Percentiles rank a stretch among this genome's conserved stretches.
These are phyloP conservation scores for Luehdorfia chinensis DNA, from an alignment of 1,140 invertebrate genomes.

Conservation along the genomic window DNA sequence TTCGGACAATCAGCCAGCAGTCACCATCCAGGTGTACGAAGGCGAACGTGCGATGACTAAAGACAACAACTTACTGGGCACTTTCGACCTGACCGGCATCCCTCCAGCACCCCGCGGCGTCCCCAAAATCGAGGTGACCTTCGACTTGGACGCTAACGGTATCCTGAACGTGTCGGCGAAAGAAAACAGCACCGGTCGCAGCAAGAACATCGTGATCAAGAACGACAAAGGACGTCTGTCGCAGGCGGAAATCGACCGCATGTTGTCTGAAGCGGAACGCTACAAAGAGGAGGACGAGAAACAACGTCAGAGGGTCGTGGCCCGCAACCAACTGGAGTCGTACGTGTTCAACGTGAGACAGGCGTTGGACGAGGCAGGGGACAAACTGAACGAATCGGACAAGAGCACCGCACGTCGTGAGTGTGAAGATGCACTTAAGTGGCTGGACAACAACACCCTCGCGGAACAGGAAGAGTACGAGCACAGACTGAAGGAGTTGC, in stretches of 20 bases:
- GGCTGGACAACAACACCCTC: slow-evolving; percentile 81
- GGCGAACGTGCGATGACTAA: slow-evolving; percentile 25
- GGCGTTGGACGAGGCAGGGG: slow-evolving; percentile 68
- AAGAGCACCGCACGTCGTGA: slow-evolving; percentile 79
- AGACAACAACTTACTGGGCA: slow-evolving; percentile 85
- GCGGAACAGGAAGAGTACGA: slow-evolving; percentile 91
- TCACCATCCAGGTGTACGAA: slow-evolving; percentile 5
- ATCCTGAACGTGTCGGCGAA: slow-evolving; percentile 81
- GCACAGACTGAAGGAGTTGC: slow-evolving; percentile 85
- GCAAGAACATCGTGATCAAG: slow-evolving; percentile 88
- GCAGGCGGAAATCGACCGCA: slow-evolving; percentile 92
- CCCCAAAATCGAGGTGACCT: slow-evolving; percentile 83
- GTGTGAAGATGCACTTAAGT: slow-evolving; percentile 76
- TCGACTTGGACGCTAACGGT: slow-evolving; percentile 82
- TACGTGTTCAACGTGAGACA: slow-evolving; percentile 90
- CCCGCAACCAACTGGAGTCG: slow-evolving; percentile 88
- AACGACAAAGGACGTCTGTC: slow-evolving; percentile 93
- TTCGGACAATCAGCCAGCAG: slow-evolving; percentile 79
- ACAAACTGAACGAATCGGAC: slow-evolving; percentile 79
- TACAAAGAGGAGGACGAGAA: slow-evolving; percentile 82
- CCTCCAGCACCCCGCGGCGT: slow-evolving; percentile 87
- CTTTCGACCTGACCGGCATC: slow-evolving; percentile 85
- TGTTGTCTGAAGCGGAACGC: slow-evolving; percentile 86
- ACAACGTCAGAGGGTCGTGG: slow-evolving; percentile 80
- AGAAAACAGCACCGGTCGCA: slow-evolving; percentile 80